Evolutionary conservation across 2,888 invertebrate species (phyloP), one percentile per base, ranked within the genome.

Genomic region (Slavum lentiscoides): DNA sequence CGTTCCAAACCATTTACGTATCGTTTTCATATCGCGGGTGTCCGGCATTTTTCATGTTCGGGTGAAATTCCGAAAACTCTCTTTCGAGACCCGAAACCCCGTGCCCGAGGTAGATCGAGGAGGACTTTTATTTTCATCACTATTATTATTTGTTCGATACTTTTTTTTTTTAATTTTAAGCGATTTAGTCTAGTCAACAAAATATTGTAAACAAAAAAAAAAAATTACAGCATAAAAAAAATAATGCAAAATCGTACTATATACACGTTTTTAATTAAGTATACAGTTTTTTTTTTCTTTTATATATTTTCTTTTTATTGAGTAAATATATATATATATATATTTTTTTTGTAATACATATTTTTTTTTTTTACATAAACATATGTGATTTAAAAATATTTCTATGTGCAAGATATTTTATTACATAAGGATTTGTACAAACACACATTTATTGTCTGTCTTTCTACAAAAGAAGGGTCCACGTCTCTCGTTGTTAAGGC

Each of bases 171-270:
- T 77, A 70, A 53, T 70, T 64, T 39, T 72, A 72, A 72, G 64
- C 58, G n/a, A 66, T 66, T 80, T 80, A 80, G 80, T 80, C 80
- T 80, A 80, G 80, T 80, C 80, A 80, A 72, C 43, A 43, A 19
- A 30, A 64, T 9, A 67, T 67, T 67, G 64, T 80, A 64, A 58
- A 80, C 21, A 59, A 59, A 49, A 11, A 13, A 49, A 49, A 3
- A 15, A 5, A 11, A 9, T 49, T 43, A 9, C 58, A 67, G 21
- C 23, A 55, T 62, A 66, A 13, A 66, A 55, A 74, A 59, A 59
- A 43, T 6, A 61, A 30, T 55, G 30, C 21, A 49, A 1, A 6
- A 43, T 1, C 2, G 11, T 53, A 8, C 43, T 62, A 74, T 62
- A 74, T 15, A n/a, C 55, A 8, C 3, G 58, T 58, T 19, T 76